Conservation (phyloP, 2,888 invertebrate species). For the Imbricaverruca yamaguchii region DNA sequence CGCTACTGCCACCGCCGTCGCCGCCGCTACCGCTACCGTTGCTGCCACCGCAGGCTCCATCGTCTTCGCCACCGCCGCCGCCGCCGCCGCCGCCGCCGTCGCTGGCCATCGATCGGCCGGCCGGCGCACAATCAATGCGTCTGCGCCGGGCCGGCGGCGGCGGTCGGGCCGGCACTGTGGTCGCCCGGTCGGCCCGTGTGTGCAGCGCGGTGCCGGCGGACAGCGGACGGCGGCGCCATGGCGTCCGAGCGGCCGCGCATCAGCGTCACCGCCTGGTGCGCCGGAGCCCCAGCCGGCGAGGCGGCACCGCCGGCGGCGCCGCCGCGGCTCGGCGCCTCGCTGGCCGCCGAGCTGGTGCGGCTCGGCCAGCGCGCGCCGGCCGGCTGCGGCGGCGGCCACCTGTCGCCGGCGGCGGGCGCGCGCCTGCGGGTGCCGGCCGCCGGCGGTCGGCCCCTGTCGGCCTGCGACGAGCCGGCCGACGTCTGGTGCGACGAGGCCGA, state of each 20-base stretch:
- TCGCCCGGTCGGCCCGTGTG: too few species aligned
- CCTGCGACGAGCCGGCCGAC: constrained; percentile 1
- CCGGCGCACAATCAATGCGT: too few species aligned
- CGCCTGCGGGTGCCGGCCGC: constrained; percentile 16
- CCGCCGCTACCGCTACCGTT: too few species aligned
- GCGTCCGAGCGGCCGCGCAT: neutral
- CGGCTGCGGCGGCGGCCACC: neutral
- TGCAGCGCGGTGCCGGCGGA: too few species aligned
- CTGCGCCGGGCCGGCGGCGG: neutral
- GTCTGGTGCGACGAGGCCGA: constrained; percentile 62
- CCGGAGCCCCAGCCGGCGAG: too few species aligned
- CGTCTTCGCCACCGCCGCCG: too few species aligned
- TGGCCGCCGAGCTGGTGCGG: neutral
- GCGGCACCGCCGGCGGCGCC: neutral
- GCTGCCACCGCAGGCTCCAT: too few species aligned
- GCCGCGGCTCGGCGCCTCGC: neutral
- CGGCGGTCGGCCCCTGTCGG: neutral
- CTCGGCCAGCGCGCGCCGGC: neutral
- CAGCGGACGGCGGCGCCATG: too few species aligned
- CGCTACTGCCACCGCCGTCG: too few species aligned
- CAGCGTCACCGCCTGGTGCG: neutral
- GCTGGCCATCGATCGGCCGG: too few species aligned
- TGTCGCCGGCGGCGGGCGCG: neutral
- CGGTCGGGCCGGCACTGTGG: too few species aligned
- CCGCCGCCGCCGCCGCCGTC: too few species aligned